phyloP scores from a whole-genome alignment of 2,113 vertebrate genomes.

The Motacilla tschutschensis region DNA sequence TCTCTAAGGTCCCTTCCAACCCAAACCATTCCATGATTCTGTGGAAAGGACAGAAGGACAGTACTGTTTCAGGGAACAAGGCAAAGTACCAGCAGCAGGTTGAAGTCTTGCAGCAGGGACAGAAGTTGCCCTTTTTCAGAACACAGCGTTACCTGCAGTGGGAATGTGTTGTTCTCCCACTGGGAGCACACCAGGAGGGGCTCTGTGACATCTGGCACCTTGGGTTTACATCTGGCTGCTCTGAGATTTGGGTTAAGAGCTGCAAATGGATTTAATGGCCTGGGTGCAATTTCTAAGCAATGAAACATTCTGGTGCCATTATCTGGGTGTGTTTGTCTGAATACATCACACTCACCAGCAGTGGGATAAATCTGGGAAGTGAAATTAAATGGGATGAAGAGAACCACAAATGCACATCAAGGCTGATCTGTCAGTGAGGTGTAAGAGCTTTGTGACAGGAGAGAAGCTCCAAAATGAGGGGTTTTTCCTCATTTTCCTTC shows the following conservation, averaged over 20 bases:
- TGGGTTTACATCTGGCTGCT: neutral
- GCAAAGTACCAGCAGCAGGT: neutral
- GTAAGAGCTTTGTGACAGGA: neutral
- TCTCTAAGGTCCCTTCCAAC: neutral
- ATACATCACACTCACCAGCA: neutral
- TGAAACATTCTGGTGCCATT: neutral
- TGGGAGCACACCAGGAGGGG: constrained; percentile 10
- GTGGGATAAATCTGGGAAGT: neutral
- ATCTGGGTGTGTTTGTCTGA: neutral
- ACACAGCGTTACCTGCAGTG: neutral
- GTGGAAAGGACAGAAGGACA: neutral
- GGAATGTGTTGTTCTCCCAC: neutral
- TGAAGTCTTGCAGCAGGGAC: neutral
- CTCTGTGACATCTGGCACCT: neutral
- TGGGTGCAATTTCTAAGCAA: neutral
- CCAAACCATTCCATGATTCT: neutral
- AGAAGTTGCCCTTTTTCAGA: neutral
- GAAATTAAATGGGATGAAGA: neutral
- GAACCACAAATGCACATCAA: neutral
- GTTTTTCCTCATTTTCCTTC: neutral
- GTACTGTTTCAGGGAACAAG: neutral
- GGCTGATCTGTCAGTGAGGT: neutral
- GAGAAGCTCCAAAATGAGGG: neutral
- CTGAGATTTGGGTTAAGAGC: neutral
- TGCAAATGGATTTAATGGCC: neutral